phyloP scores from a whole-genome alignment of 2,797 vertebrate species.

The Chaetophractus vellerosus region DNA sequence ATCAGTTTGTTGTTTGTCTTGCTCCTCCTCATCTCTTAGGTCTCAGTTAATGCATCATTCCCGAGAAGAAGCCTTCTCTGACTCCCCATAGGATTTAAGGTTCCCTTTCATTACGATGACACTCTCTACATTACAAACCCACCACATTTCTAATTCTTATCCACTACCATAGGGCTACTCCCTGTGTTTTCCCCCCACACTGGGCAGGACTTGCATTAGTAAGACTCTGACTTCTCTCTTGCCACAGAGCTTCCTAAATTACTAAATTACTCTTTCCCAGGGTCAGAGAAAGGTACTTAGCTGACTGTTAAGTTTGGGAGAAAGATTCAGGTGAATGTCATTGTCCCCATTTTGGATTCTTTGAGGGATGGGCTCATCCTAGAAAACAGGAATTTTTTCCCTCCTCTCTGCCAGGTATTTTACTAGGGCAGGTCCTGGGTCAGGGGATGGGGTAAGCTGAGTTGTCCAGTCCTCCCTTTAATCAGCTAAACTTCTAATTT shows the following conservation, averaged over 20 bases:
- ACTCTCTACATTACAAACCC: background rate
- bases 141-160: background rate
- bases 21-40: background rate
- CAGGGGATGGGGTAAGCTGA: background rate
- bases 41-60: background rate
- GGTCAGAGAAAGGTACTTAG: background rate
- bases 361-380: background rate
- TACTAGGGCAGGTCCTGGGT: background rate
- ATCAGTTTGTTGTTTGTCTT: background rate
- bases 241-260: accelerated
- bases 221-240: background rate
- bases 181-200: background rate
- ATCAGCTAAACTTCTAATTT: background rate
- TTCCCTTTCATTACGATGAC: background rate
- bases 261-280: background rate
- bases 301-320: background rate
- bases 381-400: background rate
- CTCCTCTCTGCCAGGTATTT: background rate
- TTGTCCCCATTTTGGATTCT: background rate
- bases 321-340: background rate
- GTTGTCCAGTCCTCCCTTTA: background rate
- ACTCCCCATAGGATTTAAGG: background rate
- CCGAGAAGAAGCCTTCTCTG: background rate
- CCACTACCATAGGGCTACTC: accelerated
- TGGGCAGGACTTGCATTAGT: background rate